Evolutionary conservation across 2,888 invertebrate genomes (phyloP), one percentile per base, ranked within the genome.

Genomic region (Serripes groenlandicus): DNA sequence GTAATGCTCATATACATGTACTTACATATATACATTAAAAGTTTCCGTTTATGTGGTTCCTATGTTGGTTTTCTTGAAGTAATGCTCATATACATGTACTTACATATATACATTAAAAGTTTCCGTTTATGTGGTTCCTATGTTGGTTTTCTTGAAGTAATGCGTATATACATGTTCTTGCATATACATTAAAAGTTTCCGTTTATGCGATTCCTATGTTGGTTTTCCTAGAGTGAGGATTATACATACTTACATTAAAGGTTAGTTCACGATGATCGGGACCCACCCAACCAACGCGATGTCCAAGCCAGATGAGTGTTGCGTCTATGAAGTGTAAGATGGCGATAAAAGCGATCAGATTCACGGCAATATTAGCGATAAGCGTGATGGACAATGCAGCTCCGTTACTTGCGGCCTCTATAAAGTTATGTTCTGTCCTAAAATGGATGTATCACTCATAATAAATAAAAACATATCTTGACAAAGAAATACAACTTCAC

Each of bases 341-440:
- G 0, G 99, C 96, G 0, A 99, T 96, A 92, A 99, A 98, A 0
- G 98, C 98, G 0, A 99, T 97, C 21, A 99, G 96, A 91, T 98
- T 99, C 11, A 98, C 98, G 5, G 97, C 96, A 83, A 99, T 98
- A 88, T 98, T 98, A 11, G 97, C 95, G 15, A 99, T 96, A 2
- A 99, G 95, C 0, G 96, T 95, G 3, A 98, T 96, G 0, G 97
- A 98, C 90, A 96, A 96, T 15, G 96, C 95, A 0, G 98, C 98
- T 0, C 99, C 99, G 91, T 97, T 97, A 0, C 97, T 97, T 0
- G 98, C 98, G 0, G 99, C 99, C 90, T 99, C 98, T 34, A 99
- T 95, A 0, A 97, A 96, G 74, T 98, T 98, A 1, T 96, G 96
- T 93, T 98, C 98, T 88, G 97, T 95, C 70, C 98, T 98, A n/a